Conservation (phyloP, 2,797 vertebrate genomes). For the Hephaestus fuliginosus region DNA sequence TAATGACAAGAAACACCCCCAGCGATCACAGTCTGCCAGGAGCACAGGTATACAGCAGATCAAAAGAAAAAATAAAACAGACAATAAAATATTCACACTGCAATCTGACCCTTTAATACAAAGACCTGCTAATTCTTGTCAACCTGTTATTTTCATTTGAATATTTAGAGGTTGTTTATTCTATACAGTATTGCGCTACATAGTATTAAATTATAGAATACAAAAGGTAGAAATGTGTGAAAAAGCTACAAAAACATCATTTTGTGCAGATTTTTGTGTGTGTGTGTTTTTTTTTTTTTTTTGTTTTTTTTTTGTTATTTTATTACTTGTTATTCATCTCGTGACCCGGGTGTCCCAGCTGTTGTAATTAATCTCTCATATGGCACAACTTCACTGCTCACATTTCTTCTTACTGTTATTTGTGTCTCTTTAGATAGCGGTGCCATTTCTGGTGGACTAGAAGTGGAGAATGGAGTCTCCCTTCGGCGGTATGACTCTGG, state of each 20-base stretch:
- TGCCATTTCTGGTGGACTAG: constrained; percentile 71
- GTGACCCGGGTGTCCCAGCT: too few species aligned
- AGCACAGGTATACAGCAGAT: constrained; percentile 80
- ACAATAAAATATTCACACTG: background rate
- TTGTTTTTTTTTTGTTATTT: background rate
- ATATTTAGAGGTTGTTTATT: background rate
- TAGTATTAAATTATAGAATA: background rate
- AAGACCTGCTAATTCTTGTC: background rate
- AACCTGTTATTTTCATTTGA: background rate
- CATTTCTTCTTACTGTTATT: background rate
- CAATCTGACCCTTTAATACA: background rate
- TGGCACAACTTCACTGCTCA: background rate
- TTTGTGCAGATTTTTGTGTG: background rate
- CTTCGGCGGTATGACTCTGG: constrained; percentile 88
- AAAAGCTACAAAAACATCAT: background rate
- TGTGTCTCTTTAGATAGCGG: constrained; percentile 57
- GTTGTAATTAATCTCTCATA: background rate
- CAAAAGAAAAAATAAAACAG: background rate
- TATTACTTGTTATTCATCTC: background rate
- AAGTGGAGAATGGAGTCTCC: constrained; percentile 83
- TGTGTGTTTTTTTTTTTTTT: too few species aligned
- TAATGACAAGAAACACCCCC: constrained; percentile 88
- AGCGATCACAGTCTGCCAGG: constrained; percentile 83
- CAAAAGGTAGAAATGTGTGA: background rate
- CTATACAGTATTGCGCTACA: background rate